phyloP scores from a whole-genome alignment of 2,113 vertebrate species.

The Stomatorhinus ivindoensis region DNA sequence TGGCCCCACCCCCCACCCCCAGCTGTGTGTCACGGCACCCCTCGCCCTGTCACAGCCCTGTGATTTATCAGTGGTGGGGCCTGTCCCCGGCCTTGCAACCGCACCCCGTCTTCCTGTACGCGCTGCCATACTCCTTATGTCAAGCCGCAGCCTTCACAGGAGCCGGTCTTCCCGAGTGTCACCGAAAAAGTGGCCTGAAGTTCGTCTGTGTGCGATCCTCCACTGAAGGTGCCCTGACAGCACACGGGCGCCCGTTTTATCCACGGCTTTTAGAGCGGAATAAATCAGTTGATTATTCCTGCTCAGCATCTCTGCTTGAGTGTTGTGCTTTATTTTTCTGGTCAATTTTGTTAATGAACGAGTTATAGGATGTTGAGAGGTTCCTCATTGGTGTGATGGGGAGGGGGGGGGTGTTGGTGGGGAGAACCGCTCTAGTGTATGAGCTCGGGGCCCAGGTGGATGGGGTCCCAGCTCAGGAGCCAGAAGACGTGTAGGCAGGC shows the following conservation, averaged over 20 bases:
- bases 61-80: background rate
- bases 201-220: background rate
- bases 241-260: background rate
- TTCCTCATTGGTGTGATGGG: background rate
- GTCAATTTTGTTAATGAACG: background rate
- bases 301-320: background rate
- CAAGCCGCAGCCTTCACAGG: background rate
- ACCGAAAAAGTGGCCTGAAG: background rate
- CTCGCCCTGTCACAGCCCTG: background rate
- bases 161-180: background rate
- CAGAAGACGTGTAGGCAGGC: background rate
- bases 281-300: background rate
- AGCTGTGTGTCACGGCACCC: background rate
- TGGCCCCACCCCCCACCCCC: background rate
- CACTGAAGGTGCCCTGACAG: background rate
- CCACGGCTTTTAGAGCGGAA: background rate
- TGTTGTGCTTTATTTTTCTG: background rate
- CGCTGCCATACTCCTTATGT: background rate
- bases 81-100: background rate
- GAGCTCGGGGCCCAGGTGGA: background rate
- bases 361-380: background rate
- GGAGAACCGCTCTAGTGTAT: background rate
- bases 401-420: background rate
- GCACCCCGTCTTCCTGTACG: background rate
- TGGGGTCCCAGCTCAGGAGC: background rate